Evolutionary conservation across 2,797 vertebrate species (phyloP).

Genomic region (Antrozous pallidus): DNA sequence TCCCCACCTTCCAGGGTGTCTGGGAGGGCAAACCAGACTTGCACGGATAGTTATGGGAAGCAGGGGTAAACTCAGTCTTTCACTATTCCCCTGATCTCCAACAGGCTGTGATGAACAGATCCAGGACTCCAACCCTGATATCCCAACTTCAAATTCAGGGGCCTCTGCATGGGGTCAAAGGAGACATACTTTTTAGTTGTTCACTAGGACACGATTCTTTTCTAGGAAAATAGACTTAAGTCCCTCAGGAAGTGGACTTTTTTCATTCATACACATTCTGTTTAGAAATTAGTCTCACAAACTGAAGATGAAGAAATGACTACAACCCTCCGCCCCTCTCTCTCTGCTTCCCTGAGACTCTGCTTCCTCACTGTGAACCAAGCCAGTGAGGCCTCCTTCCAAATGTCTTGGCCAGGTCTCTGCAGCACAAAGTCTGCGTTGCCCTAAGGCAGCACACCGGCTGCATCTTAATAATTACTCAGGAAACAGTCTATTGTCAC

Average conservation of each 20-base stretch:
- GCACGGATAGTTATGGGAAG: no score
- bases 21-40: not conserved
- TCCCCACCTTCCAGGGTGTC: not conserved
- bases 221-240: not conserved
- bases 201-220: not conserved
- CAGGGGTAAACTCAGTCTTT: not conserved
- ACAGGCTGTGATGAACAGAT: not conserved
- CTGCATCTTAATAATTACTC: not conserved
- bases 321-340: not conserved
- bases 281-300: not conserved
- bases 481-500: not conserved
- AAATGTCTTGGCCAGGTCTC: not conserved
- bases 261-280: not conserved
- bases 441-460: not conserved
- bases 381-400: not conserved
- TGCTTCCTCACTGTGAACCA: not conserved
- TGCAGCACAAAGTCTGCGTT: rapidly evolving
- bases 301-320: not conserved
- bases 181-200: not conserved
- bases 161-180: not conserved
- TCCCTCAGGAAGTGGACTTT: not conserved
- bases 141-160: not conserved
- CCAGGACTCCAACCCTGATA: not conserved
- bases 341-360: not conserved
- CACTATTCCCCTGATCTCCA: not conserved